A percentile compares a stretch with the other conserved stretches of the same genome.
These are phyloP conservation scores for Pungitius pungitius DNA, from an alignment of 2,113 vertebrate genomes.

Conservation along the genomic window DNA sequence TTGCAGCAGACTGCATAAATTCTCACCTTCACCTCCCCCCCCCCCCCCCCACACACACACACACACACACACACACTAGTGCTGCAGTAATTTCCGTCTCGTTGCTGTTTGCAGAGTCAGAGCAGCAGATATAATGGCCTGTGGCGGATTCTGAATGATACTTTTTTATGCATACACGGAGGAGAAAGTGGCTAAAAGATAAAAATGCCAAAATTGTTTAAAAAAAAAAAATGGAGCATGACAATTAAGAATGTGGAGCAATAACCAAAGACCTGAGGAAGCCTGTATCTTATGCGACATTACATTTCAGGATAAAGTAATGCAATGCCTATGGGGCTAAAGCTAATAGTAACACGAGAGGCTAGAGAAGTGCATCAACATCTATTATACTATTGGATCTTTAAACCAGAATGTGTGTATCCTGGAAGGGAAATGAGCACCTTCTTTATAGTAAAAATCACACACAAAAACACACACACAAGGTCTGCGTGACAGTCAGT, in stretches of 20 bases:
- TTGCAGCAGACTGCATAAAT: conserved; percentile 18
- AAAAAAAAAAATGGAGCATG: conserved; percentile 24
- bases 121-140: conserved; percentile 39
- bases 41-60: neutral
- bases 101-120: conserved; percentile 27
- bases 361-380: conserved; percentile 19
- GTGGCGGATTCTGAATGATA: conserved; percentile 21
- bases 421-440: conserved; percentile 3
- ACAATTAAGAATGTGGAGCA: conserved; percentile 19
- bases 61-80: neutral
- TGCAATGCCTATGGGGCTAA: conserved; percentile 13
- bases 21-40: conserved; percentile 8
- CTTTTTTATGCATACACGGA: conserved; percentile 26
- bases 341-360: conserved; percentile 20
- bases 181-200: conserved; percentile 9
- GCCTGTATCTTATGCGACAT: conserved; percentile 24
- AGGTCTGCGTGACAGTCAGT: conserved; percentile 18
- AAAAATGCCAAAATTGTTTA: conserved; percentile 15
- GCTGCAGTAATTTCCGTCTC: conserved; percentile 32
- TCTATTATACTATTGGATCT: conserved; percentile 11
- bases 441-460: neutral
- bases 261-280: conserved; percentile 29
- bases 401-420: neutral
- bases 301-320: conserved; percentile 27
- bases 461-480: neutral